A percentile compares a stretch with the other conserved stretches of the same genome.
These are phyloP conservation scores for Lissocephala sabroskyi DNA, from an alignment of 2,888 invertebrate species.

Conservation along the genomic window DNA sequence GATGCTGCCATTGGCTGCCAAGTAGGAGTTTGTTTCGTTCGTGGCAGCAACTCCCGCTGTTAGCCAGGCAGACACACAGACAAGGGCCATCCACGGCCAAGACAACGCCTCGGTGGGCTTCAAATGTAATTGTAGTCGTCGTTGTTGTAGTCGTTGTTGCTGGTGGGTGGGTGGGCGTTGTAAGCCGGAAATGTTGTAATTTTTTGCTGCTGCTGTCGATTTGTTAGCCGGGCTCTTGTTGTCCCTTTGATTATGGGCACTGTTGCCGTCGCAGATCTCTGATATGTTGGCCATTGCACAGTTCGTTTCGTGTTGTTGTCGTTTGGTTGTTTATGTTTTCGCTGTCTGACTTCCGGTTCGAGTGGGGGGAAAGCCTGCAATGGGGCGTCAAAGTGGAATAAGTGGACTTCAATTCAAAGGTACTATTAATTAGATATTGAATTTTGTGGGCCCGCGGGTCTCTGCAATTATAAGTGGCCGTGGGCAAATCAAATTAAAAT, in stretches of 20 bases:
- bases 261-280: conserved; percentile 13
- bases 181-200: conserved; percentile 45
- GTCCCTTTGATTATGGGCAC: conserved; percentile 28
- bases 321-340: too few relatives aligned
- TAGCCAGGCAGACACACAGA: conserved; percentile 14
- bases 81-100: conserved; percentile 12
- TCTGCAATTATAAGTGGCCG: too few relatives aligned
- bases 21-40: conserved; percentile 27
- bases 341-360: too few relatives aligned
- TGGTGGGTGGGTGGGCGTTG: conserved; percentile 19
- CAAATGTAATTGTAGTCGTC: neutral
- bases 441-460: too few relatives aligned
- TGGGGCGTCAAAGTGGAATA: too few relatives aligned
- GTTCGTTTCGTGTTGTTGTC: too few relatives aligned
- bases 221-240: conserved; percentile 1
- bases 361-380: too few relatives aligned
- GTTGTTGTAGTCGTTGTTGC: conserved; percentile 12
- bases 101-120: conserved; percentile 3
- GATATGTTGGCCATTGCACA: neutral
- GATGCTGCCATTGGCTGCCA: conserved; percentile 24
- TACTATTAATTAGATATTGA: too few relatives aligned
- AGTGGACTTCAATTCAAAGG: too few relatives aligned
- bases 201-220: conserved; percentile 19
- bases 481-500: too few relatives aligned
- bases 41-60: too few relatives aligned